phyloP scores from a whole-genome alignment of 2,888 invertebrate genomes.

The Reticulitermes lucifugus region DNA sequence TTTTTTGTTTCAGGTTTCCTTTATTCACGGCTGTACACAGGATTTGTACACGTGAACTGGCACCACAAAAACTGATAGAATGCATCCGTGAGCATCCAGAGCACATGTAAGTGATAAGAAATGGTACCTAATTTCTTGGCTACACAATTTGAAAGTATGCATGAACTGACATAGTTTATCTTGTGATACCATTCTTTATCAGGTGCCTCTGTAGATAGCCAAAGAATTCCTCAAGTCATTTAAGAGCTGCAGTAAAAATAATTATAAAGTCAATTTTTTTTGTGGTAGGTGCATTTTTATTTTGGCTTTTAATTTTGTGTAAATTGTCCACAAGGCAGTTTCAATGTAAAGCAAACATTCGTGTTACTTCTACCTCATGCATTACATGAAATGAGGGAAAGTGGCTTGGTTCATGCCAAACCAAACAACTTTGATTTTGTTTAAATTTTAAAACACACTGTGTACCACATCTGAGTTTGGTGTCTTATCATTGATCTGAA shows the following conservation, averaged over 20 bases:
- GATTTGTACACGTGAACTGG: slow-evolving; percentile 88
- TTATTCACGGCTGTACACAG: slow-evolving; percentile 95
- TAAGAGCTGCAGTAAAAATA: background rate
- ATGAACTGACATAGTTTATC: background rate
- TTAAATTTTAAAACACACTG: no score
- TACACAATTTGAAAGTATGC: background rate
- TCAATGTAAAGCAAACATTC: no score
- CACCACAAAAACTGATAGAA: slow-evolving; percentile 85
- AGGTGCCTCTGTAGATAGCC: background rate
- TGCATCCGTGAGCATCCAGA: slow-evolving; percentile 96
- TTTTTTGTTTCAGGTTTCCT: slow-evolving; percentile 79
- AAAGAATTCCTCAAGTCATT: background rate
- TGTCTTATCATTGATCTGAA: no score
- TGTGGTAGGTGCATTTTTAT: background rate
- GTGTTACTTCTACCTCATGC: no score
- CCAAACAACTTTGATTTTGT: no score
- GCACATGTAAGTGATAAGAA: slow-evolving; percentile 84
- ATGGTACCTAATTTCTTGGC: background rate
- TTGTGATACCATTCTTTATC: background rate
- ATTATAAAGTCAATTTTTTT: background rate
- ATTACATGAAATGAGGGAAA: no score
- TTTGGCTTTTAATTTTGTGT: background rate
- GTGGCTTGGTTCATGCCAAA: no score
- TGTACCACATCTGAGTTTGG: no score
- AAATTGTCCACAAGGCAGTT: background rate